Evolutionary conservation across 2,113 vertebrate genomes (phyloP).

Genomic region (Anser brachyrhynchus): DNA sequence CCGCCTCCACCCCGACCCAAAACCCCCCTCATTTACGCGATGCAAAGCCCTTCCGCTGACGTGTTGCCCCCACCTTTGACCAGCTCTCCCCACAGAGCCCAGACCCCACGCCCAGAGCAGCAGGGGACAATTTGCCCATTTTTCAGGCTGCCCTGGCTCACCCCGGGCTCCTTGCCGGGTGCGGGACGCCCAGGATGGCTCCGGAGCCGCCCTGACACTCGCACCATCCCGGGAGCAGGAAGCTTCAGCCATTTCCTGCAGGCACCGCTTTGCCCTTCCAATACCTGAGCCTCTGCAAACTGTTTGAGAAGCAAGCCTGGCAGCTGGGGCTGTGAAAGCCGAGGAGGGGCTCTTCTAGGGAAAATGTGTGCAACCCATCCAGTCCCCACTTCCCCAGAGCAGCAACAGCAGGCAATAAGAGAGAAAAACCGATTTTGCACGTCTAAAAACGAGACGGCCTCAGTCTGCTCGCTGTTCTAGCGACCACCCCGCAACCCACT

Average conservation of each 20-base stretch:
- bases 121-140: background rate
- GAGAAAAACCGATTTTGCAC: background rate
- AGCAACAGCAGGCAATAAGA: background rate
- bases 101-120: background rate
- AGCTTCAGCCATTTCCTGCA: conserved; percentile 64
- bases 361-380: background rate
- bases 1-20: background rate
- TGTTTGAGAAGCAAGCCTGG: conserved; percentile 4
- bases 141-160: background rate
- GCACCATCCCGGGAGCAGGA: conserved; percentile 55
- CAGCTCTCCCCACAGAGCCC: background rate
- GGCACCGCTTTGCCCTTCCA: conserved; percentile 30
- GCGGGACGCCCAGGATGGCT: conserved; percentile 47
- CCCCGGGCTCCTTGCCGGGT: background rate
- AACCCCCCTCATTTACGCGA: background rate
- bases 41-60: background rate
- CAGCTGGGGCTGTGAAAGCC: conserved; percentile 18
- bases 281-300: background rate
- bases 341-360: background rate
- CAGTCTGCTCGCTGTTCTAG: background rate
- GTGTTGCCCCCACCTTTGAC: background rate
- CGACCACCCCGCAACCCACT: background rate
- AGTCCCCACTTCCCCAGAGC: background rate
- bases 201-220: conserved; percentile 48
- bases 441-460: background rate